Base-by-base conservation (phyloP, 2,797 vertebrate genomes). In the Dendrocincla fuliginosa region DNA sequence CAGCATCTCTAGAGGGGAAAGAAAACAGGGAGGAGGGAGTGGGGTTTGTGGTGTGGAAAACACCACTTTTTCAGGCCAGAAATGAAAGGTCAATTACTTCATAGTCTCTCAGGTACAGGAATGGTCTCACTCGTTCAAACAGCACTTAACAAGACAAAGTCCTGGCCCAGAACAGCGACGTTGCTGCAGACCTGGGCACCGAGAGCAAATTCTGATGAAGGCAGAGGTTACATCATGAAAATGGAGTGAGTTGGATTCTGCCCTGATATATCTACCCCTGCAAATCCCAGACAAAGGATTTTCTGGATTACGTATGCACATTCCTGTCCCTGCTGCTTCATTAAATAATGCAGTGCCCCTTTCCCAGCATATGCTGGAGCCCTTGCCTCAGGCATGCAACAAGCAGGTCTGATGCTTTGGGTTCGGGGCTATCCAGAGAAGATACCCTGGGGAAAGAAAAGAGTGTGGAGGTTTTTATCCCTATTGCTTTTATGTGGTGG, bases 121-220 rank as follows among this genome's bases (percentile, higher is more conserved):
- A 92, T 5, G 28, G 68, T 50, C 37, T 70, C 4, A 0, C 68
- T 79, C 1, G 0, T 69, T 95, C 82, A 71, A 91, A 81, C 35
- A 53, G 78, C 44, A 68, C 23, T 89, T 41, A 87, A 75, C 65
- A 32, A 76, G 61, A 49, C 46, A 42, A 30, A 14, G 64, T 68
- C 68, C 76, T 55, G 42, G 79, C 91, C 87, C 61, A 47, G 65
- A 78, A 44, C 6, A 87, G 69, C 2, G 9, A 55, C 0, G 0
- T 11, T 53, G 42, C 69, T 87, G 53, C 85, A 88, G 76, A 76
- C 39, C 65, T 14, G 42, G 52, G 18, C 78, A 70, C 50, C 83
- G 81, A 47, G 16, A 50, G 87, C 81, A 96, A 93, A 93, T 90
- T 91, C 65, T 44, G 73, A 64, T 42, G 68, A 90, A 69, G 93